phyloP scores from a whole-genome alignment of 2,888 invertebrate species.

The Cephus runcator region DNA sequence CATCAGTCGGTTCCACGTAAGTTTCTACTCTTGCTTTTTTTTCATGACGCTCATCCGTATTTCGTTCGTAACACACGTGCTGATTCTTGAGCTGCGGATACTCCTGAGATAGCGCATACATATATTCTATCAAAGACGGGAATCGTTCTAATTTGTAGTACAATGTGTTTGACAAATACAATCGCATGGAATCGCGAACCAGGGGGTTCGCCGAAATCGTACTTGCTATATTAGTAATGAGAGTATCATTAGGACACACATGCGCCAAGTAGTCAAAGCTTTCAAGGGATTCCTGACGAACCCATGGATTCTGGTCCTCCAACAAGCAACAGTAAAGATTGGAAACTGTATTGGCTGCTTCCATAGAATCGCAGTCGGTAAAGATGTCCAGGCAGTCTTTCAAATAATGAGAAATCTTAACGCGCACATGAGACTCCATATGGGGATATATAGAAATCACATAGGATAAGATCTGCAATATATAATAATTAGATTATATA shows the following conservation, averaged over 20 bases:
- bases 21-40: not conserved
- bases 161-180: conserved; percentile 41
- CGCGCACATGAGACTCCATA: conserved; percentile 29
- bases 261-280: conserved; percentile 50
- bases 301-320: conserved; percentile 44
- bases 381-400: conserved; percentile 29
- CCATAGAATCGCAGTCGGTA: conserved; percentile 12
- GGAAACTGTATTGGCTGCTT: not conserved
- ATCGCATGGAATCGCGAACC: conserved; percentile 41
- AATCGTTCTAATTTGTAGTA: conserved; percentile 34
- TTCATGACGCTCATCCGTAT: not conserved
- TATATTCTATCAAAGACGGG: conserved; percentile 3
- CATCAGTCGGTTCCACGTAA: not conserved
- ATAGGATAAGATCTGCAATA: not conserved
- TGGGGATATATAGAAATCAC: conserved; percentile 4
- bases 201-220: conserved; percentile 35
- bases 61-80: conserved; percentile 36
- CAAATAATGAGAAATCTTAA: conserved; percentile 41
- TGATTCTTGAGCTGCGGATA: not conserved
- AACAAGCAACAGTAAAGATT: conserved; percentile 39
- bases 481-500: not conserved
- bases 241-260: conserved; percentile 39
- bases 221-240: conserved; percentile 44
- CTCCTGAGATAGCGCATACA: not conserved
- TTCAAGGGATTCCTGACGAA: conserved; percentile 54